phyloP scores from a whole-genome alignment of 1,140 invertebrate species.

The Bemisia tabaci region DNA sequence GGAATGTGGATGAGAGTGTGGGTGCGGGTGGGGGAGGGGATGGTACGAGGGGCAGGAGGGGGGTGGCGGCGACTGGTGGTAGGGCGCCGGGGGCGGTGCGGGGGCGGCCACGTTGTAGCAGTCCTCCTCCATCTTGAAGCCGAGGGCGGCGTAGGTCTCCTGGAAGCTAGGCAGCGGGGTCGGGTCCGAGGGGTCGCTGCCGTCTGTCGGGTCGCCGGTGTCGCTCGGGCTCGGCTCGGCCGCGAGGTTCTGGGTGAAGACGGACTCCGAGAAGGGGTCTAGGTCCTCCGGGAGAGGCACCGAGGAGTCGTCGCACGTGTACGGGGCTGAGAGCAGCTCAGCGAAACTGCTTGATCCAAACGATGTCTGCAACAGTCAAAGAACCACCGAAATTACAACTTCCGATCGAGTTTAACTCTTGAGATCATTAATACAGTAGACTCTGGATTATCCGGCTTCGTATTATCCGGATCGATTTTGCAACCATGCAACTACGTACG shows the following conservation, averaged over 20 bases:
- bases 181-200: constrained; percentile 36
- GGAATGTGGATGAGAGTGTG: constrained; percentile 5
- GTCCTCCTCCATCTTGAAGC: constrained; percentile 36
- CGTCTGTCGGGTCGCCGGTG: constrained; percentile 51
- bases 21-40: constrained; percentile 17
- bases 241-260: constrained; percentile 36
- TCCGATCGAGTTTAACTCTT: constrained; percentile 1
- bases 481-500: constrained; percentile 5
- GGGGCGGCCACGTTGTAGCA: constrained; percentile 41
- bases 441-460: no score
- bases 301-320: constrained; percentile 33
- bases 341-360: constrained; percentile 48
- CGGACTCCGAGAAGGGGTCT: constrained; percentile 35
- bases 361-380: constrained; percentile 34
- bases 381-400: neutral
- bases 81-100: constrained; percentile 11
- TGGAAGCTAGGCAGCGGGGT: constrained; percentile 28
- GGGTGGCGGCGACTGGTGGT: constrained; percentile 11
- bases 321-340: constrained; percentile 44
- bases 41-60: constrained; percentile 21
- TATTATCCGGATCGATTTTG: constrained; percentile 3
- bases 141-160: constrained; percentile 24
- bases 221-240: constrained; percentile 39
- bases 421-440: constrained; percentile 6
- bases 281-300: constrained; percentile 35